These are phyloP conservation scores for Heteromyza rotundicornis DNA, from an alignment of 2,888 invertebrate genomes.

Conservation along the genomic window DNA sequence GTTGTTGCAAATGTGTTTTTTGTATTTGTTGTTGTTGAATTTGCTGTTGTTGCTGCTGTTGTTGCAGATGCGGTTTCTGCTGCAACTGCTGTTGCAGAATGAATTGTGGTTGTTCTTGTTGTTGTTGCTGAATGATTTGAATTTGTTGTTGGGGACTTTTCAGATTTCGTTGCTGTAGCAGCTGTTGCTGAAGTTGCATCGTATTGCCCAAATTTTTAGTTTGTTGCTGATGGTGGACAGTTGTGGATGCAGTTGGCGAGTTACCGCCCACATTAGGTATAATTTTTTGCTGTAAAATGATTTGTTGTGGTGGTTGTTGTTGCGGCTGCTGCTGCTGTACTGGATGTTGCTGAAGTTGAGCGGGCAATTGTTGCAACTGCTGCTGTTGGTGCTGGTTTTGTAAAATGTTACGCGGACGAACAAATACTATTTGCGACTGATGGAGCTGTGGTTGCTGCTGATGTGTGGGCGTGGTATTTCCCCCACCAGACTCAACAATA, in stretches of 20 bases:
- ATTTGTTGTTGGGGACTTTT: slow-evolving; percentile 34
- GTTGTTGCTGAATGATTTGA: slow-evolving; percentile 36
- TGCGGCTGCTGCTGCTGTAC: slow-evolving; percentile 32
- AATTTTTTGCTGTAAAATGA: slow-evolving; percentile 56
- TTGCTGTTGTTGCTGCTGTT: slow-evolving; percentile 37
- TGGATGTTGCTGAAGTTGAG: slow-evolving; percentile 41
- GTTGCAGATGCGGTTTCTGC: slow-evolving; percentile 30
- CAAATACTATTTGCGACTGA: slow-evolving; percentile 54
- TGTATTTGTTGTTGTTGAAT: slow-evolving; percentile 37
- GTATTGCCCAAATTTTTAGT: slow-evolving; percentile 16
- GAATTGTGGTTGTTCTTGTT: slow-evolving; percentile 30
- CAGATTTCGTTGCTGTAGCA: slow-evolving; percentile 43
- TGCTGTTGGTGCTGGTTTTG: slow-evolving; percentile 40
- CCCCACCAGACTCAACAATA: too few species aligned
- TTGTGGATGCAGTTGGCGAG: slow-evolving; percentile 45
- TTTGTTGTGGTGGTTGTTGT: slow-evolving; percentile 49
- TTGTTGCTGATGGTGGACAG: slow-evolving; percentile 45
- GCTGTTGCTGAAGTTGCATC: neutral
- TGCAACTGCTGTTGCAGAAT: slow-evolving; percentile 29
- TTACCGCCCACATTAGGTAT: slow-evolving; percentile 52
- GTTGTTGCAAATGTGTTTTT: slow-evolving; percentile 28
- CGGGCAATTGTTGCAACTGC: slow-evolving; percentile 38
- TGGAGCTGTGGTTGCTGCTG: slow-evolving; percentile 29
- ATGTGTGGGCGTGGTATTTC: slow-evolving; percentile 19
- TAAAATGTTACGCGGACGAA: slow-evolving; percentile 47